Percentiles rank a stretch among this genome's conserved stretches.
These are phyloP conservation scores for Perccottus glenii DNA, from an alignment of 2,113 vertebrate genomes.

Conservation along the genomic window DNA sequence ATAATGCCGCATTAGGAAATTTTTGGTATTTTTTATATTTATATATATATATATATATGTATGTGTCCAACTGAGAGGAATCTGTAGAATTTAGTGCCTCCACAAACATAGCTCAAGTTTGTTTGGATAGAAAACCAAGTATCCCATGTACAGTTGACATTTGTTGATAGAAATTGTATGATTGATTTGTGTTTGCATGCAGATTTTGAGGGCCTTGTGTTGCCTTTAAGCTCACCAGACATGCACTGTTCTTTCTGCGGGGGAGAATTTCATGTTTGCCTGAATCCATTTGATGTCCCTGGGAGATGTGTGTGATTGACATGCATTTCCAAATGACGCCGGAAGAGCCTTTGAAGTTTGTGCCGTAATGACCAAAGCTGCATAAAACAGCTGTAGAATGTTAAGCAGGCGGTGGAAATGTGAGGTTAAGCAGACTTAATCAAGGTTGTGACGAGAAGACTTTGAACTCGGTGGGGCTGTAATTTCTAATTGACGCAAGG, in stretches of 20 bases:
- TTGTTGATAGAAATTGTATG: neutral
- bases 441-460: conserved; percentile 77
- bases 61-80: neutral
- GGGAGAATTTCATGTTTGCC: conserved; percentile 46
- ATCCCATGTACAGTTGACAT: no score
- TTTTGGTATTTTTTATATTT: neutral
- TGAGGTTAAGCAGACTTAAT: conserved; percentile 80
- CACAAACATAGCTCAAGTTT: neutral
- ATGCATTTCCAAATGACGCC: conserved; percentile 80
- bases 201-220: conserved; percentile 16
- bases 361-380: conserved; percentile 83
- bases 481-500: conserved; percentile 75
- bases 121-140: neutral
- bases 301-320: conserved; percentile 73
- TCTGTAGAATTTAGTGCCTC: neutral
- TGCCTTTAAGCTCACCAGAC: conserved; percentile 40
- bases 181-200: neutral
- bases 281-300: conserved; percentile 63
- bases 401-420: conserved; percentile 78
- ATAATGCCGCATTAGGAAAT: no score
- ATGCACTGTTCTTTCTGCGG: conserved; percentile 17
- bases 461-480: conserved; percentile 79
- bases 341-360: conserved; percentile 82
- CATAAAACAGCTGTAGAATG: conserved; percentile 84
- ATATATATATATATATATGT: neutral